phyloP scores from a whole-genome alignment of 2,113 vertebrate species.

The Archocentrus centrarchus region DNA sequence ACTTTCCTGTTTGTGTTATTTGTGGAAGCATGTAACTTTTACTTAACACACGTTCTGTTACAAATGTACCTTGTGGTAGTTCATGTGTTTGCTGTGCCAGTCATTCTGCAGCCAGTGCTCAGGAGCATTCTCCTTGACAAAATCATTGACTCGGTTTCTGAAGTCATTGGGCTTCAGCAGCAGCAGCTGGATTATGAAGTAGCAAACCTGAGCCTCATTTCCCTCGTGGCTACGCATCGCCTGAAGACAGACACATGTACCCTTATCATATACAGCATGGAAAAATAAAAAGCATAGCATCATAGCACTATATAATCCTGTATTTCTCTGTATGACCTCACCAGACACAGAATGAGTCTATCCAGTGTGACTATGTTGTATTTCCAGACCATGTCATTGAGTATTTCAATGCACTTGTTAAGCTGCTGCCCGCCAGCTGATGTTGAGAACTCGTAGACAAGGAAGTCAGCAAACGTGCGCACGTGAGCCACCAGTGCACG shows the following conservation, averaged over 20 bases:
- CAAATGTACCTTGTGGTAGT: constrained; percentile 90
- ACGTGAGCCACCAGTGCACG: constrained; percentile 96
- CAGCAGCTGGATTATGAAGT: constrained; percentile 98
- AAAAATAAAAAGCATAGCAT: accelerated
- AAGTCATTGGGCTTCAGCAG: constrained; percentile 98
- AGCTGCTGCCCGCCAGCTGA: constrained; percentile 98
- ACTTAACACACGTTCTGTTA: accelerated
- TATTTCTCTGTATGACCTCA: constrained; percentile 70
- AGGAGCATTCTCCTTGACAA: constrained; percentile 98
- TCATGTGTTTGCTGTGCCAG: constrained; percentile 99
- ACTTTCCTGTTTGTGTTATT: neutral
- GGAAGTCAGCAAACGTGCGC: constrained; percentile 96
- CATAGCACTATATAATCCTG: neutral
- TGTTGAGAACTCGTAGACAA: constrained; percentile 98
- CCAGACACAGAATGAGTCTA: constrained; percentile 95
- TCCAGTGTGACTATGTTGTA: constrained; percentile 99
- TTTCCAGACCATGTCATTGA: constrained; percentile 99
- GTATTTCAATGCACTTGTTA: constrained; percentile 99
- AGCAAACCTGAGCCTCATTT: constrained; percentile 98
- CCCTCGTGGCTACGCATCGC: constrained; percentile 99
- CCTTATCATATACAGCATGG: neutral
- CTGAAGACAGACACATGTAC: constrained; percentile 66
- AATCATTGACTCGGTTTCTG: constrained; percentile 96
- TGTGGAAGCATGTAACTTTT: neutral
- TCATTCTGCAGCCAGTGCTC: constrained; percentile 99